Evolutionary conservation across 2,888 invertebrate genomes (phyloP), one percentile per base, ranked within the genome.

Genomic region (Pandemis heparana): DNA sequence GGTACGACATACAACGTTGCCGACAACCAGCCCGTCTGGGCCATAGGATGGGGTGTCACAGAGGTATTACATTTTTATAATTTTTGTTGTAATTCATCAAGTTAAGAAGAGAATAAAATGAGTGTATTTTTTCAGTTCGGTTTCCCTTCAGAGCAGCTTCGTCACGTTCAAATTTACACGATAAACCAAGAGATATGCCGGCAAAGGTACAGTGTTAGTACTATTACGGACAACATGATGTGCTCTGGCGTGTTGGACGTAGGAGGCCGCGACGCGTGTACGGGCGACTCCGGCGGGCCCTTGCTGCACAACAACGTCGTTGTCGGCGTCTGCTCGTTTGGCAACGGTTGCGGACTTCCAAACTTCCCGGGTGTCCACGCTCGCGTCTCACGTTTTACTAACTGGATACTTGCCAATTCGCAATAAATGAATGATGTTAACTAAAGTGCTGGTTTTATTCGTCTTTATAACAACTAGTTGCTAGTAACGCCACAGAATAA

Each of bases 31-130:
- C 74, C 81, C 0, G 83, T 86, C 0, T 77, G 84, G 61, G 83
- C 88, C n/a, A 82, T 82, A 61, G 92, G 92, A n/a, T 91, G 91
- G 90, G 89, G 90, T 10, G 77, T 79, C 8, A 83, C 80, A 23
- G 76, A 79, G 51, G 86, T 86, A 76, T 82, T 43, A 12, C 12
- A 3, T 12, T 43, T 43, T 43, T 12, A 43, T 32, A 0, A 12
- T 43, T 43, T 12, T 43, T 10, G 10, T 43, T 43, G 12, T 43
- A 12, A 9, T 12, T 43, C 43, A 43, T 43, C 10, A 32, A 32
- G 23, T 32, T 32, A 32, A 32, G 23, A 32, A 12, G 12, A 12
- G 12, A 43, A 10, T 12, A 10, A 10, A 43, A 12, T 1, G 12
- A 43, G 43, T 43, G 43, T 82, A 12, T n/a, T 7, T 61, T 61